Evolutionary conservation across 2,888 invertebrate species (phyloP), one percentile per base, ranked within the genome.

Genomic region (Masnerella sp.): DNA sequence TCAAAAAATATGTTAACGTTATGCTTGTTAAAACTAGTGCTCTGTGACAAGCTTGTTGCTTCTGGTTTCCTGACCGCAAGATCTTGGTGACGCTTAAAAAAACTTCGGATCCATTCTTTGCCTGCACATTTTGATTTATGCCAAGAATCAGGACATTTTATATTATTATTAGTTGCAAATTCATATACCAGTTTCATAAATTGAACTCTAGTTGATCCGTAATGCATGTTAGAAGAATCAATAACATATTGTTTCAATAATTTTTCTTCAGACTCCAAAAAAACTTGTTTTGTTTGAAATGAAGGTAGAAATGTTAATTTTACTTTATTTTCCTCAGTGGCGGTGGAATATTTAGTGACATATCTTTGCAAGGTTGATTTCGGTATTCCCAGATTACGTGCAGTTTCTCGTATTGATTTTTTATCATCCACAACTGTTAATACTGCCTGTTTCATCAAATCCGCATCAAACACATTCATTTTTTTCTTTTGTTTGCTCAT

Each of bases 1-100:
- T 78, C 58, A 56, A 76, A 81, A 70, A 80, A 82, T 12, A 32
- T 9, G 3, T 43, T 36, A 1, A 83, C 76, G 38, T 72, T 78
- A 5, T 62, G 51, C 73, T 74, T 77, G 54, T 79, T 82, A 42
- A 83, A 83, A 5, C 64, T 77, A n/a, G 70, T 79, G 8, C 52
- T 47, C 68, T 81, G 51, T 2, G 78, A 77, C 40, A 78, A 61
- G 51, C 79, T 80, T 5, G 78, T 80, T 38, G 79, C 78, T 76
- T 81, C 79, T 9, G 81, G 79, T 54, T 80, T 80, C 22, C 78
- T 36, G 0, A 81, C 38, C 20, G 75, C 65, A 42, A 80, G 15
- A 32, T 77, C 77, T 17, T 12, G 9, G 18, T 79, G 64, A 4
- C 73, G 22, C 25, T 68, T 77, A 9, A 77, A 67, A 70, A 74